Base-by-base conservation (phyloP, 2,888 invertebrate species). In the Chymomyza amoena region DNA sequence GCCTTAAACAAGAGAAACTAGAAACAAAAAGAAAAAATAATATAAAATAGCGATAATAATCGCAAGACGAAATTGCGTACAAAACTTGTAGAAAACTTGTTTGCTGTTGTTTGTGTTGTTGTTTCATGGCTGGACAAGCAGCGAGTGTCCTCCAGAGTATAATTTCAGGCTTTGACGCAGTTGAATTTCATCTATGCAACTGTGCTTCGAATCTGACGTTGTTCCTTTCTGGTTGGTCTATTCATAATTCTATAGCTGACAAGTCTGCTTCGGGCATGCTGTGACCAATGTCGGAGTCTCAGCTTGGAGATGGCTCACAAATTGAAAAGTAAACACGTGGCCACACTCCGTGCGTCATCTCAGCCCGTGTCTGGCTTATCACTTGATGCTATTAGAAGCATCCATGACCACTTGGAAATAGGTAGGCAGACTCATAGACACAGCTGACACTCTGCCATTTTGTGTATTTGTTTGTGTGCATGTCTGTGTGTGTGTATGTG, bases 241-340 rank as follows among this genome's bases (percentile, higher is more conserved):
- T 77, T 81, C 80, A 87, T 87, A 82, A 84, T 80, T 87, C 87
- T 69, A 59, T 80, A 68, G 72, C 71, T 70, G 65, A 68, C 57
- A 61, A 39, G 9, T 4, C 39, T 39, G 39, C 39, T 39, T 39
- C 13, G 39, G 39, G 39, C 39, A 13, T 4, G 4, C 39, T 13
- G 39, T 36, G 36, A 9, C 6, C 13, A 45, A 45, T 45, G 39
- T 45, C 13, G 39, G 39, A 39, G 39, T 13, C 39, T 13, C 6
- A 13, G 13, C 39, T 39, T 39, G 66, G 60, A n/a, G 7, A 52
- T 67, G 76, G 72, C 4, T 10, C 80, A 73, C 66, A 69, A 70
- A 81, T 76, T 78, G 76, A 78, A 79, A 78, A 70, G 79, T 13
- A 45, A 84, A 72, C 71, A 75, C 72, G 75, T 73, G 69, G 79